These are phyloP conservation scores for Hyalella azteca DNA, from an alignment of 2,888 invertebrate species.

Conservation along the genomic window DNA sequence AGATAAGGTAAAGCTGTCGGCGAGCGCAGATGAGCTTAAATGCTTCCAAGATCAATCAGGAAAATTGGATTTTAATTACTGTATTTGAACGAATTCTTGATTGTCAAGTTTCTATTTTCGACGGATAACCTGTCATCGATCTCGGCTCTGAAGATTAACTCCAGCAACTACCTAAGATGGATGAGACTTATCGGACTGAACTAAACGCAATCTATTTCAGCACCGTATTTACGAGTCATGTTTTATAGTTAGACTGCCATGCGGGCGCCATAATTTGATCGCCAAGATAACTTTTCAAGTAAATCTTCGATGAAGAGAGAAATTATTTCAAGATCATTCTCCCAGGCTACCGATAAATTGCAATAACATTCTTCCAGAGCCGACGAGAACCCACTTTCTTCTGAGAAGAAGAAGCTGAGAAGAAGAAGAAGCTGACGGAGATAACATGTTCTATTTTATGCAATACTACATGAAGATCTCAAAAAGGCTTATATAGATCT, in stretches of 20 bases:
- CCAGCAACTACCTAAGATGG: too few relatives aligned
- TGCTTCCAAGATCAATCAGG: neutral
- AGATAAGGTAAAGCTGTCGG: neutral
- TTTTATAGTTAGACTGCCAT: neutral
- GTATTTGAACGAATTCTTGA: neutral
- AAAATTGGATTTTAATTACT: conserved; percentile 8
- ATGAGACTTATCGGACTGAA: neutral
- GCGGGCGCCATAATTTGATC: neutral
- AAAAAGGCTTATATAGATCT: too few relatives aligned
- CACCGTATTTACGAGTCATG: too few relatives aligned
- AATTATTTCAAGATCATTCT: too few relatives aligned
- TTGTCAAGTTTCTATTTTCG: neutral
- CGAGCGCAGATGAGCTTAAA: neutral
- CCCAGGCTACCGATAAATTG: too few relatives aligned
- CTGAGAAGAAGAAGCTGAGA: too few relatives aligned
- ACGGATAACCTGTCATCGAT: neutral
- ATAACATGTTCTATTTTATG: too few relatives aligned
- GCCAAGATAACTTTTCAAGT: neutral
- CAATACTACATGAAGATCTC: too few relatives aligned
- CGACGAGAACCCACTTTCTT: too few relatives aligned
- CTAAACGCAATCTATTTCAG: neutral
- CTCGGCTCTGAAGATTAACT: neutral
- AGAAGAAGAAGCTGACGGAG: too few relatives aligned
- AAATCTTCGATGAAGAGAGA: neutral
- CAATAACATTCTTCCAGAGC: too few relatives aligned